A percentile compares a stretch with the other conserved stretches of the same genome.
Evolutionary conservation across 53 echinoderm and acorn worm species (phyloP).

Genomic region (Mesocentrotus franciscanus): DNA sequence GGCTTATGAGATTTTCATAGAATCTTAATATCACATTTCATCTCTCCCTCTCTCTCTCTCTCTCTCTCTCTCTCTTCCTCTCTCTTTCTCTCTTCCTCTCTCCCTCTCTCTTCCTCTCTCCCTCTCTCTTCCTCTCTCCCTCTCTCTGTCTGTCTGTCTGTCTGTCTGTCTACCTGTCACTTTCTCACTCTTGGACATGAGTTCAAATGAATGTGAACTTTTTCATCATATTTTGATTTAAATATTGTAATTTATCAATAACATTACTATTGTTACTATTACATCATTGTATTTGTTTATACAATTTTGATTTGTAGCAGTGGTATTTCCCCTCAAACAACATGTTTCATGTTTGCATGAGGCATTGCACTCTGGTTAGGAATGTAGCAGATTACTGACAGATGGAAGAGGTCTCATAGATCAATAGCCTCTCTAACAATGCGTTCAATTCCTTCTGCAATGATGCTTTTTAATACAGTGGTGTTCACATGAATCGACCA

Average conservation of each 20-base stretch:
- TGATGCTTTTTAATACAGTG: no score
- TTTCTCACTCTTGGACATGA: not conserved
- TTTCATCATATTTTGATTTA: no score
- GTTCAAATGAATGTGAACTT: no score
- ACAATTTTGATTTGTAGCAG: not conserved
- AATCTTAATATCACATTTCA: not conserved
- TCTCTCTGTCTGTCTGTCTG: not conserved
- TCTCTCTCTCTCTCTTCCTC: not conserved
- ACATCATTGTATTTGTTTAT: not conserved
- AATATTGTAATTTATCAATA: not conserved
- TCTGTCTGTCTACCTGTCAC: not conserved
- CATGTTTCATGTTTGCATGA: not conserved
- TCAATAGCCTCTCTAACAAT: not conserved
- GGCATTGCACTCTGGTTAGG: constrained; percentile 19
- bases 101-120: not conserved
- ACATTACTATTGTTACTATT: no score
- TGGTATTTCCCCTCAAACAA: not conserved
- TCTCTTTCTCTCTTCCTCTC: not conserved
- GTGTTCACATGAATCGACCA: no score
- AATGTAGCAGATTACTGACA: constrained; percentile 43
- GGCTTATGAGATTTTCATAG: not conserved
- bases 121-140: not conserved
- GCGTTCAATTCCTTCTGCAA: not conserved
- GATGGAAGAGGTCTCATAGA: constrained; percentile 35
- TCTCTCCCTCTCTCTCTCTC: not conserved